Conservation (phyloP, 2,113 vertebrate genomes). For the Hippopotamus amphibius region DNA sequence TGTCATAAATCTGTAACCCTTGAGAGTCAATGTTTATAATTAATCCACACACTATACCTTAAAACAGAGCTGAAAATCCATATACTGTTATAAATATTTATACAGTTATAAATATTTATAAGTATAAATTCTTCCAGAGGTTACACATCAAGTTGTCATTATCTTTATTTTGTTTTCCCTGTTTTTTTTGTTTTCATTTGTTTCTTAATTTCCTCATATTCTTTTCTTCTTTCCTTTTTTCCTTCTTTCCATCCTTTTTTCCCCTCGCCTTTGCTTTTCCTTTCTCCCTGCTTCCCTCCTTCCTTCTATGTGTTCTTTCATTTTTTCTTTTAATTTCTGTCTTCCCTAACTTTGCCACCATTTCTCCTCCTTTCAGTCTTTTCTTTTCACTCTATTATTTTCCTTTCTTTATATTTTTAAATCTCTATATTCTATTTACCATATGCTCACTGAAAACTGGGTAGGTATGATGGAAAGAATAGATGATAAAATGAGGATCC, state of each 20-base stretch:
- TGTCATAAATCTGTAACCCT: constrained; percentile 69
- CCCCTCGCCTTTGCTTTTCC: background rate
- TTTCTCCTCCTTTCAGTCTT: background rate
- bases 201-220: background rate
- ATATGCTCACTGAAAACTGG: background rate
- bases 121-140: constrained; percentile 57
- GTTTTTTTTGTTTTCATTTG: background rate
- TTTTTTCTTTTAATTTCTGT: background rate
- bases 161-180: constrained; percentile 46
- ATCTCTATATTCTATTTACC: background rate
- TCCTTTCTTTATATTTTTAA: constrained; percentile 11
- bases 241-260: background rate
- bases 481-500: background rate
- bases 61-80: constrained; percentile 75
- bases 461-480: background rate
- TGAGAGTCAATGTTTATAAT: constrained; percentile 72
- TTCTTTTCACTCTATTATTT: background rate
- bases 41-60: constrained; percentile 71
- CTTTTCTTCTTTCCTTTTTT: background rate
- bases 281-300: too few species aligned
- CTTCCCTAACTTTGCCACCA: background rate
- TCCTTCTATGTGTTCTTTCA: background rate
- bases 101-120: too few species aligned
- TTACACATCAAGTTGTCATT: constrained; percentile 67
- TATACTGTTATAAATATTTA: background rate